Evolutionary conservation across 2,797 vertebrate genomes (phyloP), one percentile per base, ranked within the genome.

Genomic region (Enteromius thamalakanensis): DNA sequence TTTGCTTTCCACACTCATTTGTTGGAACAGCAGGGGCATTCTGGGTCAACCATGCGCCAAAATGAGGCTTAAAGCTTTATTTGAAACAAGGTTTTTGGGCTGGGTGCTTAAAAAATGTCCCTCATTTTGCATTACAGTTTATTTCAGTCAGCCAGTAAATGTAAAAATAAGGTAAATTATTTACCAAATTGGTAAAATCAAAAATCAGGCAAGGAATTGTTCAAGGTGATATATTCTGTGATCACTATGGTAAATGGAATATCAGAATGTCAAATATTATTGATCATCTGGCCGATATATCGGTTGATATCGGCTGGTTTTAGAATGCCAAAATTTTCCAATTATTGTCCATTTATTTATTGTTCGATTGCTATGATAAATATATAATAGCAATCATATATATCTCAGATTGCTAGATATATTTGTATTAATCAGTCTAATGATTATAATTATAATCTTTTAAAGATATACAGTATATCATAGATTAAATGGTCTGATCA

Each of bases 1-100:
- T 91, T 91, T 85, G 89, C 90, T 83, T 89, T 83, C 87, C 88
- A 87, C 85, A 81, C 82, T 89, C 3, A 86, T 93, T 92, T 89
- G 86, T 90, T 91, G 86, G 81, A 91, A 91, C 87, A 91, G 85
- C 75, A 71, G 83, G 78, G 71, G 67, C 80, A 82, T 89, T 85
- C 82, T 82, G 71, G 75, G 87, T 89, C 89, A 71, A 69, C 86
- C 82, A 78, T 70, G 85, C 68, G 37, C 67, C 64, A 80, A 87
- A 86, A 78, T 32, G 45, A 29, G 37, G 81, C 74, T 75, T 47
- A 79, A 75, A 82, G 55, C 34, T 68, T 69, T 23, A 34, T 83
- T 77, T 60, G 72, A 21, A 58, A 3, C 51, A n/a, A 45, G 51
- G 47, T 32, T 1, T 55, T 83, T 76, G 37, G 19, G 62, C 62